A percentile compares a stretch with the other conserved stretches of the same genome.
Conservation (phyloP, 2,113 vertebrate genomes). For the Chionodraco myersi region DNA sequence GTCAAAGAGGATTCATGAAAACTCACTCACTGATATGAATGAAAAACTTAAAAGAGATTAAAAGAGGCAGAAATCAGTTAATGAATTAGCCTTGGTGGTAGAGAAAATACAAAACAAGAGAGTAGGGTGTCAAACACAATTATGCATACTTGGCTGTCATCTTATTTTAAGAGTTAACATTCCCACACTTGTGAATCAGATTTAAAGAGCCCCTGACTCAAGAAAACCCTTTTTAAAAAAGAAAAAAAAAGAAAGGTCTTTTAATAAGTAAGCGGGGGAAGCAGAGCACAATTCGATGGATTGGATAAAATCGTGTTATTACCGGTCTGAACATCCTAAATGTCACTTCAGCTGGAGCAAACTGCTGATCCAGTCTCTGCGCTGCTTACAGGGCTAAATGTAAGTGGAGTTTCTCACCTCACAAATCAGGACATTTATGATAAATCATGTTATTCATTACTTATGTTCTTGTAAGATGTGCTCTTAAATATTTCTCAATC, state of each 20-base stretch:
- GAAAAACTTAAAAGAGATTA: background rate
- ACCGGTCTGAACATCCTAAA: constrained; percentile 11
- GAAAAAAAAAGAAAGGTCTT: too few relatives aligned
- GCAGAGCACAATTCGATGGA: background rate
- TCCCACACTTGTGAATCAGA: background rate
- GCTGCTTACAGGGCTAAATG: constrained; percentile 32
- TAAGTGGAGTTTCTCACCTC: constrained; percentile 24
- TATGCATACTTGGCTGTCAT: background rate
- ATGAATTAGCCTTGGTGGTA: background rate
- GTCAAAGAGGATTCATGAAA: background rate
- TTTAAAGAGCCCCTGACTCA: background rate
- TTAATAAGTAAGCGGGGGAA: background rate
- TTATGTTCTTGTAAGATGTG: constrained; percentile 57
- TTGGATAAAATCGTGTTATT: background rate
- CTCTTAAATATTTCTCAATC: constrained; percentile 48
- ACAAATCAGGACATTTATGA: constrained; percentile 52
- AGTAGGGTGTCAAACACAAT: background rate
- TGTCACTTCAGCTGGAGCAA: constrained; percentile 50
- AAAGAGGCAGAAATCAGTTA: background rate
- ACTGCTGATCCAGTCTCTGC: constrained; percentile 44
- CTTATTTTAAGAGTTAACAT: background rate
- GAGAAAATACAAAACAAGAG: background rate
- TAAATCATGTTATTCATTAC: constrained; percentile 49
- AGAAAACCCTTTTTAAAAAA: too few relatives aligned
- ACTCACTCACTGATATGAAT: background rate